Evolutionary conservation across 2,113 vertebrate genomes (phyloP), one percentile per base, ranked within the genome.

Genomic region (Ailuropoda melanoleuca): DNA sequence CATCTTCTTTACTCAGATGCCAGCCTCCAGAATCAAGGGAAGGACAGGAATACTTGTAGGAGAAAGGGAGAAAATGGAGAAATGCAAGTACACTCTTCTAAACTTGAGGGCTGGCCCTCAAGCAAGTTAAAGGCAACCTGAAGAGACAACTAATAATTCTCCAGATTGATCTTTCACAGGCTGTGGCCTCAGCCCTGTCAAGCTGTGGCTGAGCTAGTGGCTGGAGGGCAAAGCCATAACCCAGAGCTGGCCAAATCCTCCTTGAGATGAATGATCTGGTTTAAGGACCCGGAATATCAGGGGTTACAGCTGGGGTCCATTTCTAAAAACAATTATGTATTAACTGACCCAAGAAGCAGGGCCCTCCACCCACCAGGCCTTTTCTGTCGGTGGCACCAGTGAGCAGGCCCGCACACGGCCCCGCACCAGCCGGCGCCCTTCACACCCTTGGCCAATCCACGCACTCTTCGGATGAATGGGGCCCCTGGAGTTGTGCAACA

Each of bases 321-420:
- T 97, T 92, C 96, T 94, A 97, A 95, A 95, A 94, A 84, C 55
- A 91, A 91, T 77, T 85, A 68, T 4, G 15, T 53, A 88, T 86
- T 64, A 58, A 68, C 39, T n/a, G 37, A 70, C 48, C 29, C 31
- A 48, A 56, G 31, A 68, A 96, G 77, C n/a, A 77, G 39, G 39
- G 43, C 60, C 80, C 78, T 89, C 68, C 72, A 75, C 43, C 46
- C 34, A 62, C 43, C 12, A 55, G 26, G 26, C 53, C 83, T 62
- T 88, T 56, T 68, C 92, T 43, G 19, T 64, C 4, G 56, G 83
- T 31, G 53, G 72, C 37, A 70, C 80, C 89, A 93, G 48, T 23
- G 1, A 37, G 46, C 46, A 77, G 64, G 29, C 15, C 60, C 6
- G 14, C 29, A 19, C 4, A 2, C 11, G 0, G 39, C 26, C 88